These are phyloP conservation scores for Sycophila texana DNA, from an alignment of 2,888 invertebrate genomes.

Conservation along the genomic window DNA sequence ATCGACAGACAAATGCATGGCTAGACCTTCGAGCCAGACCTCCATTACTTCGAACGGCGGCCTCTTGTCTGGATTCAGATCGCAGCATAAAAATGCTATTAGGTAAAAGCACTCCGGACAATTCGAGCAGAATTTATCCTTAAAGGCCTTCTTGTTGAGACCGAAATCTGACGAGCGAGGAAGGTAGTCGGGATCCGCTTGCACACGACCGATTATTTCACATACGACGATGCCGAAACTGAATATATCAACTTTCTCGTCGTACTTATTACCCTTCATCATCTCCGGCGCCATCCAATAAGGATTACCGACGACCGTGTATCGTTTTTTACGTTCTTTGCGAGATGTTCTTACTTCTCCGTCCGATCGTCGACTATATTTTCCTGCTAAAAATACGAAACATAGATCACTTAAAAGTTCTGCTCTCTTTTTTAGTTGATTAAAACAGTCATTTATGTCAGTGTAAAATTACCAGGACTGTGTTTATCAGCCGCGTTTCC, in stretches of 20 bases:
- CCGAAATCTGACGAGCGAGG: conserved; percentile 95
- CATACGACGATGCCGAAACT: conserved; percentile 96
- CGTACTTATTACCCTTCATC: conserved; percentile 97
- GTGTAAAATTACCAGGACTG: conserved; percentile 41
- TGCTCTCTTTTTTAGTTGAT: background rate
- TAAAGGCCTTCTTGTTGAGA: conserved; percentile 89
- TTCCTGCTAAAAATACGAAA: conserved; percentile 57
- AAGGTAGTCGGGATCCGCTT: conserved; percentile 95
- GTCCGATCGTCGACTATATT: conserved; percentile 70
- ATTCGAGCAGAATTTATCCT: conserved; percentile 88
- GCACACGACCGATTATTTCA: conserved; percentile 96
- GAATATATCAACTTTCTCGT: conserved; percentile 97
- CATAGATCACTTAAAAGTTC: background rate
- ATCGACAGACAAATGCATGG: conserved; percentile 83
- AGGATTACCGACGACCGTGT: conserved; percentile 97
- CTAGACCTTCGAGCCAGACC: conserved; percentile 90
- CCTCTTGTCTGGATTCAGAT: conserved; percentile 92
- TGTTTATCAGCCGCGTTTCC: conserved; percentile 73
- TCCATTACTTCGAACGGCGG: conserved; percentile 93
- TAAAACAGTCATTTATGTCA: background rate
- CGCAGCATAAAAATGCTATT: conserved; percentile 93
- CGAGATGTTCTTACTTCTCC: conserved; percentile 78
- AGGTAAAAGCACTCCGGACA: conserved; percentile 93
- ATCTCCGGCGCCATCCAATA: conserved; percentile 99
- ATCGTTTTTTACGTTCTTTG: conserved; percentile 87